Base-by-base conservation (phyloP, 2,888 invertebrate species). In the Mimas tiliae region DNA sequence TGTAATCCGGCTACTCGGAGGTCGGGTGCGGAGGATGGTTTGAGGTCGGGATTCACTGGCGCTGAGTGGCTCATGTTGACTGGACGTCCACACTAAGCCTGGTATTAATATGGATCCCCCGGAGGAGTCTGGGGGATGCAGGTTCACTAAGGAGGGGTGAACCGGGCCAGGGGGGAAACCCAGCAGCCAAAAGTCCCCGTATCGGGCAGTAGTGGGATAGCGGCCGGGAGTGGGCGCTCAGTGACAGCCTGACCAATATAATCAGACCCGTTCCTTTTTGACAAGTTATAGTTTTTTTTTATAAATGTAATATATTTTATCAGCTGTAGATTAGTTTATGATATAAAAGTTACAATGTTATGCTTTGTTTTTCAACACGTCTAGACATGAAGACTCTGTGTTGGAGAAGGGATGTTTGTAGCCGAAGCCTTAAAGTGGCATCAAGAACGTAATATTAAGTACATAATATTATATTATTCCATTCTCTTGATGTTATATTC, bases 141-240 rank as follows among this genome's bases (percentile, higher is more conserved):
- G 93, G 98, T 98, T 97, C 95, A 95, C 96, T 97, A 98, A 98
- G 96, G 98, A 98, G 98, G 96, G 97, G 97, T 96, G 98, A 94
- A 98, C 95, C 97, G 98, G 98, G 98, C 97, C 98, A 98, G 98
- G 96, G 97, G 97, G 97, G 98, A 97, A 97, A 98, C 97, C 96
- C 97, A 98, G 98, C 98, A 98, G 98, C 98, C 98, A 98, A 98
- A 98, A 98, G 98, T 97, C 97, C 96, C 98, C 98, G 98, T 97
- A 98, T 97, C 95, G 96, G 95, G 97, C 98, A 98, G 98, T 98
- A 98, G 98, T 97, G 98, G 98, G 98, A 98, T 97, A 96, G 98
- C 98, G 97, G 96, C 97, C 96, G 97, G 97, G 98, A 98, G 98
- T 97, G 97, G 95, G 95, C 95, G 95, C 95, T 96, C 96, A 96